A percentile compares a stretch with the other conserved stretches of the same genome.
phyloP scores from a whole-genome alignment of 2,797 vertebrate genomes.

The Hylomyscus alleni region DNA sequence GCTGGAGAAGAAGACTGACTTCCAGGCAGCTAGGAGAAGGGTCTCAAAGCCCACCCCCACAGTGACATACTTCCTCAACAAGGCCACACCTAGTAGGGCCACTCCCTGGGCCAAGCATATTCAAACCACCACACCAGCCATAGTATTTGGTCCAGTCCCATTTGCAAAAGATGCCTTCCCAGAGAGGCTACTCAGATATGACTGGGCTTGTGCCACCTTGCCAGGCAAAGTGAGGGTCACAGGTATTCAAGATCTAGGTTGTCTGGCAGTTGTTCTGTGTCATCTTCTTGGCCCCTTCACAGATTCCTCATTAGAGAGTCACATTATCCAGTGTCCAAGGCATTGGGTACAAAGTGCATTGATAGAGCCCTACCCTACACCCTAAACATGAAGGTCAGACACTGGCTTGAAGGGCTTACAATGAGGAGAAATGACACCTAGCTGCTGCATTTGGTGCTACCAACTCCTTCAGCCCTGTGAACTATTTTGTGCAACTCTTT shows the following conservation, averaged over 20 bases:
- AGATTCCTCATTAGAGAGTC: neutral
- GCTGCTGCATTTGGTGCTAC: too few relatives aligned
- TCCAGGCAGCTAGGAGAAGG: neutral
- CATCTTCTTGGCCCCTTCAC: neutral
- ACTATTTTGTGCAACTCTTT: neutral
- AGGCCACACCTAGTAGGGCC: neutral
- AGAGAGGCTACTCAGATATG: neutral
- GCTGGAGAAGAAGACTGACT: neutral
- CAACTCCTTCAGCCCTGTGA: neutral
- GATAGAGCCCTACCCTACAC: neutral
- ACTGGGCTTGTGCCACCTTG: neutral
- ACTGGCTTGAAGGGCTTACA: neutral
- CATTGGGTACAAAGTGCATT: neutral
- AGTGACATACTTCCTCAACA: neutral
- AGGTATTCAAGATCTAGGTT: neutral
- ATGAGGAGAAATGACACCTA: neutral
- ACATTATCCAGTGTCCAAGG: neutral
- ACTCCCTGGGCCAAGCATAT: neutral
- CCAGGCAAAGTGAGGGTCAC: neutral
- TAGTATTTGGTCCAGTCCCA: neutral
- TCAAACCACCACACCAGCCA: neutral
- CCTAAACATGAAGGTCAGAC: neutral
- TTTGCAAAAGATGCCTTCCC: neutral
- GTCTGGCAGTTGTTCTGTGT: fast-evolving
- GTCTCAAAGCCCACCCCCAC: neutral